Base-by-base conservation (phyloP, 23 tunicate genomes). In the Halocynthia roretzi region DNA sequence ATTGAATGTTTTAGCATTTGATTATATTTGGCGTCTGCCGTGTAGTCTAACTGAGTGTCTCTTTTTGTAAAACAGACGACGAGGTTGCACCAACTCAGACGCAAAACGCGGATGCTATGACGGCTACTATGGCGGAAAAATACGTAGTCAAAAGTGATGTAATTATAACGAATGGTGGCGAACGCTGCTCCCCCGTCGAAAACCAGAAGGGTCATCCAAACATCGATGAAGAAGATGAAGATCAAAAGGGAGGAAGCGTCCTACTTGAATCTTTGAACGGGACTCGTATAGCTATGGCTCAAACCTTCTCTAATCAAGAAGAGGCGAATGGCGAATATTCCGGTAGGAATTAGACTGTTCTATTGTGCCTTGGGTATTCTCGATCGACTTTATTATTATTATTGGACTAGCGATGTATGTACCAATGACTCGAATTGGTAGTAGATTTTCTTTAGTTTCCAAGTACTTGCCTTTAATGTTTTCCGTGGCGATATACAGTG, bases 211-310 rank as follows among this genome's bases (percentile, higher is more conserved):
- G 5, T 65, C 49, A 65, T 65, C 49, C 0, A 40, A 65, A 20
- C 70, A 65, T 40, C 31, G 17, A 9, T 11, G 70, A 65, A 9
- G 70, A 15, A 65, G 19, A 9, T 65, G 70, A 40, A 65, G 70
- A 31, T 31, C 44, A 31, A 31, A 31, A 31, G 44, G 44, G 44
- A 31, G 44, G 44, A 31, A 31, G 70, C 70, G 70, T 65, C 9
- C 22, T 65, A 48, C 70, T 65, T 11, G 70, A 65, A 48, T 65
- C 70, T 11, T 2, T 65, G 5, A 65, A 15, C 2, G 70, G 70
- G 22, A 65, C 70, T 20, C 15, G 70, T 8, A 48, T 65, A 8
- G 70, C 70, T 14, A 15, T 65, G 70, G 70, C 70, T 11, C 70
- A 65, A 48, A 10, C 70, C 19, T 11, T 65, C 15, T 9, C 70